A percentile compares a stretch with the other conserved stretches of the same genome.
These are phyloP conservation scores for Nomada ruficornis DNA, from an alignment of 2,888 invertebrate genomes.

Conservation along the genomic window DNA sequence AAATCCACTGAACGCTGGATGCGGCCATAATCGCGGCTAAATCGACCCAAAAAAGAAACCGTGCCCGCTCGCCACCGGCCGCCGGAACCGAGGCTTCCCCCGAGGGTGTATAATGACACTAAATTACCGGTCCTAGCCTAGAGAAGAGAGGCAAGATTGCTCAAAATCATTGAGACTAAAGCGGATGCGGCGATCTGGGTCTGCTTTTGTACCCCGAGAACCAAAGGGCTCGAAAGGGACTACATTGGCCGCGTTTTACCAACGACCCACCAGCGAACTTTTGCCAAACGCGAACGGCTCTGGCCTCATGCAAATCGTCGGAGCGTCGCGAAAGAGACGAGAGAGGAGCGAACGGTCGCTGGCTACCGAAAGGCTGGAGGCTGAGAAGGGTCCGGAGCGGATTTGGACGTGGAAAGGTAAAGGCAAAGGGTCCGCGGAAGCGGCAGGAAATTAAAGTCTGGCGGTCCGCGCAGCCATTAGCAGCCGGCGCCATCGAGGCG, in stretches of 20 bases:
- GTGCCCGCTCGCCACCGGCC: slow-evolving; percentile 58
- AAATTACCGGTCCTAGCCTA: slow-evolving; percentile 79
- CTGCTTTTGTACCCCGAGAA: slow-evolving; percentile 60
- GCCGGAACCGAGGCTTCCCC: slow-evolving; percentile 57
- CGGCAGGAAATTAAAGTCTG: slow-evolving; percentile 85
- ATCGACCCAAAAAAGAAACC: slow-evolving; percentile 76
- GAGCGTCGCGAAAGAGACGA: slow-evolving; percentile 9
- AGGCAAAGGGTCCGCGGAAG: slow-evolving; percentile 83
- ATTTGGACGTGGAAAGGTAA: slow-evolving; percentile 81
- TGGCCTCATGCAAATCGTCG: slow-evolving; percentile 37
- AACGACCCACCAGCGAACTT: not conserved
- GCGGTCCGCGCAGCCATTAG: slow-evolving; percentile 84
- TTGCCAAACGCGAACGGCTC: not conserved
- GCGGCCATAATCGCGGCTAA: slow-evolving; percentile 70
- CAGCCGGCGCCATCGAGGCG: slow-evolving; percentile 85
- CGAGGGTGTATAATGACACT: slow-evolving; percentile 81
- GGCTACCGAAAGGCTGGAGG: slow-evolving; percentile 74
- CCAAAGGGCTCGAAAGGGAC: not conserved
- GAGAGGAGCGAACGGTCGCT: slow-evolving; percentile 62
- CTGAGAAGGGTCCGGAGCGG: slow-evolving; percentile 68
- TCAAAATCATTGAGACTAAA: slow-evolving; percentile 74
- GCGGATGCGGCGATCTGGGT: slow-evolving; percentile 38
- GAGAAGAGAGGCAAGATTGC: slow-evolving; percentile 62
- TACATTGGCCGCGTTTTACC: not conserved
- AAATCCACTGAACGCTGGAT: slow-evolving; percentile 65